Evolutionary conservation across 2,888 invertebrate species (phyloP), one percentile per base, ranked within the genome.

Genomic region (Spodoptera picta): DNA sequence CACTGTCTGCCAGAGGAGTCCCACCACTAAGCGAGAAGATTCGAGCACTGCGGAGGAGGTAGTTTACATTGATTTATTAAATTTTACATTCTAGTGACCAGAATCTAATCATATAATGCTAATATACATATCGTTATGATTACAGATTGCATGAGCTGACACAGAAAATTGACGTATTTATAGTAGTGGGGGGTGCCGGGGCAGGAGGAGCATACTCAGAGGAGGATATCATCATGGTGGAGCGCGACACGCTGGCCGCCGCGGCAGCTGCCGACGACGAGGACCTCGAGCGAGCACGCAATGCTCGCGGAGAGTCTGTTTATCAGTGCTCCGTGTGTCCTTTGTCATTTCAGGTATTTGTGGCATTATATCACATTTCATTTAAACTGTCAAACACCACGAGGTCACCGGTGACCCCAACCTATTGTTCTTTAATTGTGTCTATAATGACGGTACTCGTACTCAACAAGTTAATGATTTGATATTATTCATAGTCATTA

Each of bases 181-280:
- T 94, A 43, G 94, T 94, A 31, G 93, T 94, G 46, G 93, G 93
- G 0, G 90, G 90, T 0, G 89, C 87, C 0, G 90, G 87, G 1
- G 83, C 84, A 1, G 87, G 84, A 0, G 90, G 90, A 2, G 81
- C 89, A 0, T 94, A 94, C 73, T 90, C 85, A 55, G 93, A 93
- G 69, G 92, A 93, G 63, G 94, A 94, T 65, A 92, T 94, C 52
- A 93, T 94, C 50, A 92, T 92, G 91, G 94, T 94, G 71, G 92
- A 93, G 65, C 85, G 88, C 4, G 90, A 87, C 2, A 91, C 92
- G 0, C 74, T 93, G 55, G 90, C 90, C 0, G 89, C 90, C 0
- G 93, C 92, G 0, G 85, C 89, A 0, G 88, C 87, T 0, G 89
- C 90, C 0, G 93, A 92, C 70, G 88, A 87, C 31, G 89, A 87